Conservation (phyloP, 2,113 vertebrate species). For the Phyllostomus hastatus region DNA sequence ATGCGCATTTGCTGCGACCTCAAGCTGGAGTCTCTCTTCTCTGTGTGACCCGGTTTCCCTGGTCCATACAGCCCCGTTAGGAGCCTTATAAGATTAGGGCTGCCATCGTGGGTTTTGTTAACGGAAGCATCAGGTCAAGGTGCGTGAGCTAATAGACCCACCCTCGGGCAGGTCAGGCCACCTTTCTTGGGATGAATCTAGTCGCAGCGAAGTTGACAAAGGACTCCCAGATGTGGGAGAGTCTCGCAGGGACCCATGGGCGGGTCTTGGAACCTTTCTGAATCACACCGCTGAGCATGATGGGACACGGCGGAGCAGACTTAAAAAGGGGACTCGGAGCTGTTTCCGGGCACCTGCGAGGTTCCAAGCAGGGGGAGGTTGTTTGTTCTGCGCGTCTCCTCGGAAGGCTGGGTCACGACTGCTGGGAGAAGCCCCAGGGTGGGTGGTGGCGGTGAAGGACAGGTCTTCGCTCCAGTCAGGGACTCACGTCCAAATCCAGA, state of each 20-base stretch:
- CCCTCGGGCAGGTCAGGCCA: neutral
- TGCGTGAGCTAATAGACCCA: rapidly evolving
- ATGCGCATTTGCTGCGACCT: neutral
- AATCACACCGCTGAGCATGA: rapidly evolving
- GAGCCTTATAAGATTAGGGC: neutral
- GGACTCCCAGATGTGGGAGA: neutral
- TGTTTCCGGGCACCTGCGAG: neutral
- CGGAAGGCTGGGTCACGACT: neutral
- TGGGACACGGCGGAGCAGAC: neutral
- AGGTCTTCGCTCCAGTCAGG: neutral
- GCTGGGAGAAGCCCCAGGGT: neutral
- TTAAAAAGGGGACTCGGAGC: neutral
- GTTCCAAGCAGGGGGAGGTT: neutral
- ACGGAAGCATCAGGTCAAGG: neutral
- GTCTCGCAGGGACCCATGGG: neutral
- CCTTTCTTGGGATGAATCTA: neutral
- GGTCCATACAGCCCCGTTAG: neutral
- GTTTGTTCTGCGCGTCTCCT: neutral
- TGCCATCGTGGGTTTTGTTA: neutral
- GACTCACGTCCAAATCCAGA: too few species aligned
- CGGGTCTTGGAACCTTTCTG: neutral
- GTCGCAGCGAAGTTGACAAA: neutral
- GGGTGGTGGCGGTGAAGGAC: rapidly evolving
- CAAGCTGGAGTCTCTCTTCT: neutral
- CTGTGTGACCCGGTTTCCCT: neutral